A percentile compares a stretch with the other conserved stretches of the same genome.
Evolutionary conservation across 2,888 invertebrate species (phyloP).

Genomic region (Norana najaformis): DNA sequence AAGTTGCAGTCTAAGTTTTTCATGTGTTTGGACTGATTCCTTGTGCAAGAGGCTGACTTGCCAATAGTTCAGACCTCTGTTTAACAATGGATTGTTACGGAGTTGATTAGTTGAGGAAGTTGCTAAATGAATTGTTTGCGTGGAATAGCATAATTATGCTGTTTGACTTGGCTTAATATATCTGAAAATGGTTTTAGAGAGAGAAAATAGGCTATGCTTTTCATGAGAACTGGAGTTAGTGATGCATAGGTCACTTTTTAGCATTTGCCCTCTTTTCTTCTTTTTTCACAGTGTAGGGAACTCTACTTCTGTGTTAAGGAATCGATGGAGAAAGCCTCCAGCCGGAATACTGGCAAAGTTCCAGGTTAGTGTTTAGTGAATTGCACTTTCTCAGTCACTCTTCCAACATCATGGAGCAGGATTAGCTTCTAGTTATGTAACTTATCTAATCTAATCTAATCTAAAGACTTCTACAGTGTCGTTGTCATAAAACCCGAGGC

Average conservation of each 20-base stretch:
- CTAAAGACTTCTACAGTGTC: neutral
- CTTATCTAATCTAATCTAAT: too few relatives aligned
- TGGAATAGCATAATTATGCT: neutral
- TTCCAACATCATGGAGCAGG: too few relatives aligned
- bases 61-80: neutral
- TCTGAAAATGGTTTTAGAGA: neutral
- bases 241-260: neutral
- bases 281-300: conserved; percentile 84
- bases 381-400: neutral
- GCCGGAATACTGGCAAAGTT: conserved; percentile 68
- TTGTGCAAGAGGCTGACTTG: neutral
- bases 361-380: conserved; percentile 61
- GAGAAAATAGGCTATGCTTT: neutral
- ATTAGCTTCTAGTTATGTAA: neutral
- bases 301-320: conserved; percentile 98
- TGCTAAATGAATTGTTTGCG: neutral
- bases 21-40: neutral
- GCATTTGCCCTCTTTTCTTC: neutral
- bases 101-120: neutral
- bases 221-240: neutral
- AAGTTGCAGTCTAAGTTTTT: neutral
- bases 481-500: too few relatives aligned
- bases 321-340: conserved; percentile 87
- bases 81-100: neutral
- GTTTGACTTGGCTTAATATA: neutral